Evolutionary conservation across 2,797 vertebrate species (phyloP).

Genomic region (Nyctalus aviator): DNA sequence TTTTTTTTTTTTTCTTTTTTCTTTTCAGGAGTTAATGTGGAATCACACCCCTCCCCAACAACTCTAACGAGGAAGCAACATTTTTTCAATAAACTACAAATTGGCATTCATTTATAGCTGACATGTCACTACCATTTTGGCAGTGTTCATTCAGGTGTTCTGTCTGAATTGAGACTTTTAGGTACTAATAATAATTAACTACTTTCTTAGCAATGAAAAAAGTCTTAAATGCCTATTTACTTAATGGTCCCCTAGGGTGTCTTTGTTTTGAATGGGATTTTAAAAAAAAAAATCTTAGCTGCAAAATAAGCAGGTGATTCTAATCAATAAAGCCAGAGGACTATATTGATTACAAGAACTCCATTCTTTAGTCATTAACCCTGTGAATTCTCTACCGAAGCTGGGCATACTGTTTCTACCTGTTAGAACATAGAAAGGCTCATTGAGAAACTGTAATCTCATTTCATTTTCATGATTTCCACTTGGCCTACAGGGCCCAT

Average conservation of each 20-base stretch:
- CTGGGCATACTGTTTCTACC: conserved; percentile 80
- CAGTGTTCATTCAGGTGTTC: conserved; percentile 83
- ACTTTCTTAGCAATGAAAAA: conserved; percentile 91
- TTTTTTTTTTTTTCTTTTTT: not conserved
- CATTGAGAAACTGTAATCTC: conserved; percentile 84
- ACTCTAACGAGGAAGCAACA: conserved; percentile 46
- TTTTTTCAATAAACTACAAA: conserved; percentile 69
- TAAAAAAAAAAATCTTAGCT: conserved; percentile 89
- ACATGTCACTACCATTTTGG: conserved; percentile 64
- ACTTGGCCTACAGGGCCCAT: conserved; percentile 67
- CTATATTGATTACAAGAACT: conserved; percentile 92
- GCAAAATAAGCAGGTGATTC: conserved; percentile 92
- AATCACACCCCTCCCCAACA: conserved; percentile 19
- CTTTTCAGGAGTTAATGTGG: not conserved
- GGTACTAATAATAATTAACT: conserved; percentile 92
- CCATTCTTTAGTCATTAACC: conserved; percentile 92
- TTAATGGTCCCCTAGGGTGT: conserved; percentile 92
- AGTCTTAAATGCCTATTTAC: conserved; percentile 92
- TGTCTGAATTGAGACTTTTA: conserved; percentile 89
- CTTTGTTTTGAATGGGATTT: conserved; percentile 92
- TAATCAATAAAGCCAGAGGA: conserved; percentile 93
- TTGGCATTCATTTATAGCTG: conserved; percentile 68
- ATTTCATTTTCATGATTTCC: conserved; percentile 80
- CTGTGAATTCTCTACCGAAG: conserved; percentile 89
- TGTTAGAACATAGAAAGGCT: conserved; percentile 71